Base-by-base conservation (phyloP, 2,797 vertebrate genomes). In the Enteromius fasciolatus region DNA sequence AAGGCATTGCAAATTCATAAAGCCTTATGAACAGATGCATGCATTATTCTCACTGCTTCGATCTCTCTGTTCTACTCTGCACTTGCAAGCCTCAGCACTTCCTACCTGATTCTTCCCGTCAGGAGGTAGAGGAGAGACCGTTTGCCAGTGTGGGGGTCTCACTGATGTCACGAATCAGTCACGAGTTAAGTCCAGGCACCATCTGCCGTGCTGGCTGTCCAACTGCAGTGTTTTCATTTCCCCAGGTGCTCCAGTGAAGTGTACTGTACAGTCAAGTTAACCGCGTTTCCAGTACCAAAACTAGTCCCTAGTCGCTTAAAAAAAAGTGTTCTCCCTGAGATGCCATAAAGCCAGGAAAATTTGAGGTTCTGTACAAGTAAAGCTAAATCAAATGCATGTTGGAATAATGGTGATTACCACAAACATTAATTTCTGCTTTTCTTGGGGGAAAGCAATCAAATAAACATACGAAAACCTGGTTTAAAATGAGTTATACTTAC, bases 131-230 rank as follows among this genome's bases (percentile, higher is more conserved):
- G 18, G 73, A 61, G 63, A 75, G 44, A 59, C 31, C 20, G 76
- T 91, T 91, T 88, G 89, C 89, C 87, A 85, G 88, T 82, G 64
- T 67, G 50, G 81, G 89, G 87, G 87, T 89, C 89, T 88, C 87
- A 80, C 70, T 48, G 88, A 89, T 87, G 86, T 91, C 90, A 89
- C 72, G 86, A 91, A 90, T 90, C 90, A 91, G 91, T 83, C 73
- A 86, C 33, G 78, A 83, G 85, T 80, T 46, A 63, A 83, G 87
- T 87, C 91, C 85, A 86, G 83, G 61, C 84, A 89, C 93, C 94
- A 94, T 94, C 93, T 94, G 93, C 92, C 85, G 76, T 82, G 86
- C 83, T 92, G 81, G 87, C 88, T 91, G 80, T 89, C 88, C 88
- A 83, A 90, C 89, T 89, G 87, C 74, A 83, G 83, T 89, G 88